Evolutionary conservation across 2,113 vertebrate species (phyloP).

Genomic region (Phalacrocorax aristotelis): DNA sequence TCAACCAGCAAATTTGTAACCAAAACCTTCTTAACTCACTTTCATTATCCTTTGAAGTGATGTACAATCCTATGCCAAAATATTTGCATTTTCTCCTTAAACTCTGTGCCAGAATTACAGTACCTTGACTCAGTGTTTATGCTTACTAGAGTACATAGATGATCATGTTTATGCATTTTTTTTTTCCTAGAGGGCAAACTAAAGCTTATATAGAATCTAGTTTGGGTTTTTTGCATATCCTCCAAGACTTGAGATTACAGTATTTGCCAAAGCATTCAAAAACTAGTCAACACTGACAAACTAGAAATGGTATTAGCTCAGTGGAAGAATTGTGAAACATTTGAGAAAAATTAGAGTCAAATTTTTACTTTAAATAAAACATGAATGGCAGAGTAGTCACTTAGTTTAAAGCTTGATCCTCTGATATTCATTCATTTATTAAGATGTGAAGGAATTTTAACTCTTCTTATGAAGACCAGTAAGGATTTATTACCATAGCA

Average conservation of each 20-base stretch:
- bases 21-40: neutral
- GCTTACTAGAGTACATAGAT: neutral
- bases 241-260: neutral
- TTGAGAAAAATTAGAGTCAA: neutral
- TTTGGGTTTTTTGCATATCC: neutral
- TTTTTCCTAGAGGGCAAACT: neutral
- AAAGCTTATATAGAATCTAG: neutral
- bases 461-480: neutral
- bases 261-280: neutral
- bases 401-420: neutral
- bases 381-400: neutral
- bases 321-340: neutral
- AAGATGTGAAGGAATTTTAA: neutral
- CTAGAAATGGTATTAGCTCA: neutral
- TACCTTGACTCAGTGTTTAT: neutral
- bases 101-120: neutral
- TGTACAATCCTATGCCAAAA: neutral
- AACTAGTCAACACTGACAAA: neutral
- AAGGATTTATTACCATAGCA: neutral
- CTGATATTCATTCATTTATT: neutral
- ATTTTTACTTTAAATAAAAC: neutral
- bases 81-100: neutral
- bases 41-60: neutral
- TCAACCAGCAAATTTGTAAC: neutral
- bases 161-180: neutral